Percentiles rank a stretch among this genome's conserved stretches.
Conservation (phyloP, 2,797 vertebrate genomes). For the Smutsia gigantea region DNA sequence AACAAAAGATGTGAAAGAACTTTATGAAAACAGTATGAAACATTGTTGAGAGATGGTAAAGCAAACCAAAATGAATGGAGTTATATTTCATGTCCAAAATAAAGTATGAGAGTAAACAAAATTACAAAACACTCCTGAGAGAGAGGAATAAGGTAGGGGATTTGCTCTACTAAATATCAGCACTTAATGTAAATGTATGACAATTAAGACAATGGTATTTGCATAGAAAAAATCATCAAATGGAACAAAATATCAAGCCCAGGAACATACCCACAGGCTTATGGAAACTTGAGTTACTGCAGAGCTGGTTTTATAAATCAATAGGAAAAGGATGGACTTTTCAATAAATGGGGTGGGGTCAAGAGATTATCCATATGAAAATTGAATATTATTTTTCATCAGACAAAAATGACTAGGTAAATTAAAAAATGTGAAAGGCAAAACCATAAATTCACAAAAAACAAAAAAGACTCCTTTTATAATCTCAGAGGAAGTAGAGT, state of each 20-base stretch:
- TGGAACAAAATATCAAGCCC: neutral
- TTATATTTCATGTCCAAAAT: neutral
- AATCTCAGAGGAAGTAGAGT: neutral
- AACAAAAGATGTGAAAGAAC: neutral
- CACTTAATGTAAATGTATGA: neutral
- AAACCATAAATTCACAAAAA: constrained; percentile 26
- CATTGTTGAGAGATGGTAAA: neutral
- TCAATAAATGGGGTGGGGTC: neutral
- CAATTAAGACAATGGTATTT: neutral
- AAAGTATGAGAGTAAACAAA: neutral
- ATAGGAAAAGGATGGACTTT: neutral
- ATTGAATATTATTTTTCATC: constrained; percentile 65
- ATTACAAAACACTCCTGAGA: neutral
- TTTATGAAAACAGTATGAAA: constrained; percentile 39
- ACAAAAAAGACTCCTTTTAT: neutral
- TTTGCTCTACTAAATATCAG: neutral
- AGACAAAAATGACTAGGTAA: neutral
- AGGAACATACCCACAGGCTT: neutral
- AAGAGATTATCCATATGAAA: constrained; percentile 51
- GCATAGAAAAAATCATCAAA: neutral
- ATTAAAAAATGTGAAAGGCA: constrained; percentile 52
- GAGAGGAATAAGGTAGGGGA: neutral
- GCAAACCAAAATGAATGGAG: neutral
- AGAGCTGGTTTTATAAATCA: neutral
- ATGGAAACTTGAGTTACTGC: neutral